Evolutionary conservation across 2,888 invertebrate genomes (phyloP).

Genomic region (Drosophila borealis): DNA sequence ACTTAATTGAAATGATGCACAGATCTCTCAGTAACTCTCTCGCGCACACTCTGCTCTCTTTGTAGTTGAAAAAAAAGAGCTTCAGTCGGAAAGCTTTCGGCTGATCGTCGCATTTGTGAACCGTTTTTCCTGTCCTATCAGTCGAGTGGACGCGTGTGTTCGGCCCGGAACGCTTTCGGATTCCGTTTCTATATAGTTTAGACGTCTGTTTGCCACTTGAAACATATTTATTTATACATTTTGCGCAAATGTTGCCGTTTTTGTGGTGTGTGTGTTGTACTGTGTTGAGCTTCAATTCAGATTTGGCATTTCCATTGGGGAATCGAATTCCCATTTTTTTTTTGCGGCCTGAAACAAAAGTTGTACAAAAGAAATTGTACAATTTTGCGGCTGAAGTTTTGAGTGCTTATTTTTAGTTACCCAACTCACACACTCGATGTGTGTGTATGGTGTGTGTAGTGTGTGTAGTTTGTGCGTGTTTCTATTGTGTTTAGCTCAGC

Average conservation of each 20-base stretch:
- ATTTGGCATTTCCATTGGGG: slow-evolving; percentile 60
- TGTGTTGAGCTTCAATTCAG: slow-evolving; percentile 30
- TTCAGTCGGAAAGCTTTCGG: too few species aligned
- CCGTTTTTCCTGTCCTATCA: slow-evolving; percentile 62
- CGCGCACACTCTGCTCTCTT: too few species aligned
- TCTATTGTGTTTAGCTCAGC: slow-evolving; percentile 66
- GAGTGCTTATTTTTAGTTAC: slow-evolving; percentile 48
- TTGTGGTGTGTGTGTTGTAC: neutral
- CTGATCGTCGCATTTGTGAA: too few species aligned
- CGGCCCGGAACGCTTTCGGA: slow-evolving; percentile 47
- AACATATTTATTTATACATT: slow-evolving; percentile 62
- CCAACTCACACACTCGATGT: slow-evolving; percentile 9
- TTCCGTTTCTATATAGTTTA: slow-evolving; percentile 25
- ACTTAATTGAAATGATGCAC: slow-evolving; percentile 46
- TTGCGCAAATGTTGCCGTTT: slow-evolving; percentile 18
- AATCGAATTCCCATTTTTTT: slow-evolving; percentile 35
- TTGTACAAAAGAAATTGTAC: neutral
- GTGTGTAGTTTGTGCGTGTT: slow-evolving; percentile 23
- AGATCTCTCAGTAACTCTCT: too few species aligned
- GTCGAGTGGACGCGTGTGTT: slow-evolving; percentile 57
- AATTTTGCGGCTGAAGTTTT: slow-evolving; percentile 55
- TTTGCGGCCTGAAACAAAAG: slow-evolving; percentile 18
- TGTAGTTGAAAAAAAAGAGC: too few species aligned
- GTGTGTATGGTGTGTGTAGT: slow-evolving; percentile 5
- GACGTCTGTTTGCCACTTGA: slow-evolving; percentile 36